Conservation (phyloP, 2,888 invertebrate genomes). For the Drosophila falleni region DNA sequence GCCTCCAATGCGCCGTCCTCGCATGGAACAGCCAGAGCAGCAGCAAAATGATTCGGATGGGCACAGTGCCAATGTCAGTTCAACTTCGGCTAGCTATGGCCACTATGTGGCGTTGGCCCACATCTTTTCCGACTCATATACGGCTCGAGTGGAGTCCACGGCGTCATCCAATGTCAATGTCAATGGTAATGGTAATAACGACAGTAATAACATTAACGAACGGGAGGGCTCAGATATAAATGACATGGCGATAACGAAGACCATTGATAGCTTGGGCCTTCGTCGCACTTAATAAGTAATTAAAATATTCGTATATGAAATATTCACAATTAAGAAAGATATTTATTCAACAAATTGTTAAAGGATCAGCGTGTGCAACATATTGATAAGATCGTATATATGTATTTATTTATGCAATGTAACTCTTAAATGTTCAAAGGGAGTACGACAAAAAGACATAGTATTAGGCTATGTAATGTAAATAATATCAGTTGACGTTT, state of each 20-base stretch:
- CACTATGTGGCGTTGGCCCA: slow-evolving; percentile 50
- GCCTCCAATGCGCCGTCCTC: slow-evolving; percentile 54
- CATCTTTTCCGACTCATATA: slow-evolving; percentile 37
- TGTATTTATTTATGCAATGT: slow-evolving; percentile 37
- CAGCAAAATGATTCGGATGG: neutral
- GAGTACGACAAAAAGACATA: slow-evolving; percentile 5
- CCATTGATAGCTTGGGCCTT: slow-evolving; percentile 49
- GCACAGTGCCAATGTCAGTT: neutral
- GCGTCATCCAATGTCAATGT: neutral
- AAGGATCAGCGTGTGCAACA: slow-evolving; percentile 53
- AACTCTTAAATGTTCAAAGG: slow-evolving; percentile 2
- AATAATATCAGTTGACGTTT: slow-evolving; percentile 58
- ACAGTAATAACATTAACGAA: slow-evolving; percentile 22
- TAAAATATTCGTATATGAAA: neutral
- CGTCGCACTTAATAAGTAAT: slow-evolving; percentile 41
- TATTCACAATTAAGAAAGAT: slow-evolving; percentile 35
- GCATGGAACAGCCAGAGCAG: slow-evolving; percentile 37
- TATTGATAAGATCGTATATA: slow-evolving; percentile 40
- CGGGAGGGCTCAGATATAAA: slow-evolving; percentile 28
- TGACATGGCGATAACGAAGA: slow-evolving; percentile 50
- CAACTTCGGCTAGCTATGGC: slow-evolving; percentile 12
- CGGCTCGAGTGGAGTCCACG: neutral
- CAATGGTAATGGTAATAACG: slow-evolving; percentile 1
- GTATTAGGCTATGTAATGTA: slow-evolving; percentile 40
- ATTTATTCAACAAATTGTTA: slow-evolving; percentile 46